Evolutionary conservation across 2,797 vertebrate genomes (phyloP).

Genomic region (Gymnopithys bicolor): DNA sequence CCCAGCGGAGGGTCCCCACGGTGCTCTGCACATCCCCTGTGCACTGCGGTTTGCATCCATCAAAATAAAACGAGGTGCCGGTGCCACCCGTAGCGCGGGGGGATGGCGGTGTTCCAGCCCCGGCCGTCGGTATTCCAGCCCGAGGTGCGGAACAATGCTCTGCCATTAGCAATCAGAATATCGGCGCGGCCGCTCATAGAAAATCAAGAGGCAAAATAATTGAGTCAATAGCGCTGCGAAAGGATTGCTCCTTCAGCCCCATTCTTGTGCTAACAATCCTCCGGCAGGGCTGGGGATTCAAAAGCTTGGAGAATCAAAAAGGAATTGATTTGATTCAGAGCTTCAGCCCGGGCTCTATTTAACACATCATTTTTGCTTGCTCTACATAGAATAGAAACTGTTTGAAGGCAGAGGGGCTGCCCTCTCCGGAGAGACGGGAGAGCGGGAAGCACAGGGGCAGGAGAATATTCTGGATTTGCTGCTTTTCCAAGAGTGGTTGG

Average conservation of each 20-base stretch:
- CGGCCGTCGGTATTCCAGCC: not conserved
- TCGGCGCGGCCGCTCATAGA: not conserved
- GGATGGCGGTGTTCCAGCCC: not conserved
- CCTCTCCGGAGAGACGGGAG: not conserved
- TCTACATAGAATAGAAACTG: not conserved
- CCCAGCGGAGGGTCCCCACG: not conserved
- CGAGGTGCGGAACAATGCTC: slow-evolving; percentile 5
- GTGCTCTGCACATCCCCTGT: not conserved
- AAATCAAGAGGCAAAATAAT: slow-evolving; percentile 66
- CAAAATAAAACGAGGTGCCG: not conserved
- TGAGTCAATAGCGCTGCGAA: slow-evolving; percentile 32
- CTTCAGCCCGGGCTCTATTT: slow-evolving; percentile 31
- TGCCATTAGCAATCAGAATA: slow-evolving; percentile 68
- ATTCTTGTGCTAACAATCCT: slow-evolving; percentile 66
- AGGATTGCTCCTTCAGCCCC: slow-evolving; percentile 49
- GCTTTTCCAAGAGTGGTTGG: not conserved
- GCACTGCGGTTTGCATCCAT: not conserved
- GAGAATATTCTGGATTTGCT: not conserved
- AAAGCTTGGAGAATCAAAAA: slow-evolving; percentile 49
- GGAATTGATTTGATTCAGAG: slow-evolving; percentile 55
- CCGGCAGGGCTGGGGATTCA: slow-evolving; percentile 45
- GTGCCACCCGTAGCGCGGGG: not conserved
- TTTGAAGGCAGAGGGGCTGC: not conserved
- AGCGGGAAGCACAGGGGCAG: not conserved
- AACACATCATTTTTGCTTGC: slow-evolving; percentile 32